Base-by-base conservation (phyloP, 2,888 invertebrate genomes). In the Dioctria linearis region DNA sequence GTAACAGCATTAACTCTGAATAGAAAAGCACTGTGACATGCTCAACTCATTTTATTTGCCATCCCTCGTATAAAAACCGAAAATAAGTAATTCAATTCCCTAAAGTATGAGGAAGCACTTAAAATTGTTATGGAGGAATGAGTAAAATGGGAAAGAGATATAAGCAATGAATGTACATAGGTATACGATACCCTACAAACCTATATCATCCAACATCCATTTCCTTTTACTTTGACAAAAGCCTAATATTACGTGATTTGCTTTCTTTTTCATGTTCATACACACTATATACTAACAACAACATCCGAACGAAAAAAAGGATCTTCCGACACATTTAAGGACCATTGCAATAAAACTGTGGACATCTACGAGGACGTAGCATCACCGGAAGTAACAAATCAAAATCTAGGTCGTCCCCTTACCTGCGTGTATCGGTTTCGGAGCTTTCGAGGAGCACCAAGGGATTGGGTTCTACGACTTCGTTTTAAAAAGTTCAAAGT, bases 401-500 rank as follows among this genome's bases (percentile, higher is more conserved):
- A 94, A 84, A 96, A 95, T 88, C 93, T 94, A 86, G 96, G 96
- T 5, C 93, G 95, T 84, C 95, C 96, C 3, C 92, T 97, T 88
- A 95, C 95, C 82, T 97, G 97, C 88, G 95, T 94, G 91, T 97
- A 97, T 90, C 93, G 96, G 86, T 97, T 97, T 90, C 92, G 96
- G 83, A 95, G 95, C 25, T 94, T 96, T 85, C 92, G 96, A 83
- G 96, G 96, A 3, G 95, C 95, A 39, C 95, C 96, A 2, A 93
- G 96, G 84, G 96, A 97, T 89, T 96, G 96, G 95, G 96, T 97
- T 83, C 91, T 97, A 66, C 92, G 96, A 85, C 94, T 96, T 84
- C 92, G 96, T 83, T 96, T 97, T 90, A 96, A 96, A 90, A 96
- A 96, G 89, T 96, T 97, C 90, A 97, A 97, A 91, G 95, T 97